Conservation (phyloP, 2,888 invertebrate genomes). For the Lasius platythorax region DNA sequence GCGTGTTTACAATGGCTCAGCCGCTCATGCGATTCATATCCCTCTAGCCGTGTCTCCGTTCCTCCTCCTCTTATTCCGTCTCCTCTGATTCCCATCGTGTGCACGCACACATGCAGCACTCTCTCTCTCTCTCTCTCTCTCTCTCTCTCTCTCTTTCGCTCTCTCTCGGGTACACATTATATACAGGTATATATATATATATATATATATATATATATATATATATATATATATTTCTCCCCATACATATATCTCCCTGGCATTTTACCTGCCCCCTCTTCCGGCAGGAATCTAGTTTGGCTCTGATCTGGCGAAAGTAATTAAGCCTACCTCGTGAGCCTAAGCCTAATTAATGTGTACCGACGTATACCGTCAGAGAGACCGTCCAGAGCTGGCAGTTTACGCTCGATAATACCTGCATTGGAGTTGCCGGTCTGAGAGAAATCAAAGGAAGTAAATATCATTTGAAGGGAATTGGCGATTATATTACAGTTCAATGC, state of each 20-base stretch:
- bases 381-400: conserved; percentile 72
- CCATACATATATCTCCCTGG: conserved; percentile 13
- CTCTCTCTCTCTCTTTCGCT: too few relatives aligned
- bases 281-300: conserved; percentile 71
- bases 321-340: conserved; percentile 83
- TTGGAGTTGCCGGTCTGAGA: conserved; percentile 69
- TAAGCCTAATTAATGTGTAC: conserved; percentile 85
- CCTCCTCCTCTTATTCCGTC: conserved; percentile 18
- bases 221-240: conserved; percentile 18
- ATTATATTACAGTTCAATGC: conserved; percentile 55
- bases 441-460: conserved; percentile 76
- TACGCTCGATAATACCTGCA: conserved; percentile 74
- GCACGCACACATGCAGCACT: background rate
- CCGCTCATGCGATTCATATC: conserved; percentile 82
- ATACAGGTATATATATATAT: background rate
- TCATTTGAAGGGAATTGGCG: conserved; percentile 66
- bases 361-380: conserved; percentile 77
- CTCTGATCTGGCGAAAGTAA: conserved; percentile 84
- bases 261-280: conserved; percentile 54
- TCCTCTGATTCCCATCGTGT: conserved; percentile 27
- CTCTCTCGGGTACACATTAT: background rate
- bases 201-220: conserved; percentile 1
- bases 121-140: too few relatives aligned
- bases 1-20: conserved; percentile 84
- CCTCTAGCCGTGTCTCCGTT: conserved; percentile 63